Evolutionary conservation across 1,140 invertebrate species (phyloP).

Genomic region (Leptinotarsa lineolata): DNA sequence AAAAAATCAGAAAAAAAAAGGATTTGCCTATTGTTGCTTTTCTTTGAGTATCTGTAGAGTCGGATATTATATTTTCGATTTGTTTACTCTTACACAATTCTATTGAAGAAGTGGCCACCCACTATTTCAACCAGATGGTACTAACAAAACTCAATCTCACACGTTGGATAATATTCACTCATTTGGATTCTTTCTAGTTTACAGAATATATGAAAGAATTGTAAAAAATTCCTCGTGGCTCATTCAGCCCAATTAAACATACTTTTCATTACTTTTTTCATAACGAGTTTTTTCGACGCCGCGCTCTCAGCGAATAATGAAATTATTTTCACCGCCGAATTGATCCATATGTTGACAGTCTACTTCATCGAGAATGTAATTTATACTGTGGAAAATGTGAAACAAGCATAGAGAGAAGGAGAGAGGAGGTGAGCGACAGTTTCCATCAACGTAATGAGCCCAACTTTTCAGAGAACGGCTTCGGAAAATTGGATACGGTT

Average conservation of each 20-base stretch:
- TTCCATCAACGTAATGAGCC: slow-evolving; percentile 25
- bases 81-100: too few species aligned
- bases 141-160: too few species aligned
- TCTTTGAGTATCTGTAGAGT: too few species aligned
- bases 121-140: too few species aligned
- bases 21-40: too few species aligned
- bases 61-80: too few species aligned
- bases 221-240: neutral
- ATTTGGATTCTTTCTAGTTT: too few species aligned
- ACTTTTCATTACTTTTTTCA: neutral
- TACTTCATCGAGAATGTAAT: slow-evolving; percentile 8
- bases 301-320: neutral
- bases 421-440: neutral
- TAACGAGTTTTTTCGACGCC: neutral
- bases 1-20: too few species aligned
- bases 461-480: slow-evolving; percentile 28
- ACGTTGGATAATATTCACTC: too few species aligned
- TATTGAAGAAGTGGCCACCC: too few species aligned
- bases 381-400: neutral
- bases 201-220: too few species aligned
- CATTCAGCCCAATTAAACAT: neutral
- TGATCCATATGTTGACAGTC: slow-evolving; percentile 6
- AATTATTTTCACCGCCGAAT: neutral
- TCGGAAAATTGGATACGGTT: slow-evolving; percentile 27
- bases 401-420: neutral